Evolutionary conservation across 2,888 invertebrate species (phyloP).

Genomic region (Branchellion lobata): DNA sequence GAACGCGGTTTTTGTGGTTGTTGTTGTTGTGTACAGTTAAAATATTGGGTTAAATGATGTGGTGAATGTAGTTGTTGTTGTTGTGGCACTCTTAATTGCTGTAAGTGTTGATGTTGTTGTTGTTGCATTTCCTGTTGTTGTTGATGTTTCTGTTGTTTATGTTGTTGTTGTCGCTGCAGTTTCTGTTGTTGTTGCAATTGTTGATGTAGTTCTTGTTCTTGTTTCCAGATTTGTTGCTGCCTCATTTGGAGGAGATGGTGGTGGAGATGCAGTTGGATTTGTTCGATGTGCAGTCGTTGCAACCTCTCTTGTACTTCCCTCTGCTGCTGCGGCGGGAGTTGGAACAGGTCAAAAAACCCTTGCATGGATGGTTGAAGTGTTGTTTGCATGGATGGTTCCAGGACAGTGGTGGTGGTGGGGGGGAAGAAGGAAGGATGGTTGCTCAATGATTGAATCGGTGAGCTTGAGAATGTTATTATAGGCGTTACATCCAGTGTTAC

Average conservation of each 20-base stretch:
- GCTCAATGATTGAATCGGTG: too few species aligned
- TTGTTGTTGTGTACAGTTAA: too few species aligned
- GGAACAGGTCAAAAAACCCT: not conserved
- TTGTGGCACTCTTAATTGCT: not conserved
- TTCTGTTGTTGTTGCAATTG: slow-evolving; percentile 1
- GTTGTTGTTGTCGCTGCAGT: not conserved
- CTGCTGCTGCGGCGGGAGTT: slow-evolving; percentile 4
- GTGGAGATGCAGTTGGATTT: slow-evolving; percentile 28
- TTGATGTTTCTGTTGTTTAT: not conserved
- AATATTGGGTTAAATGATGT: too few species aligned
- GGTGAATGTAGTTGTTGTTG: not conserved
- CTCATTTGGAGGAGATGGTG: slow-evolving; percentile 22
- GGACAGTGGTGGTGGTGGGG: slow-evolving; percentile 38
- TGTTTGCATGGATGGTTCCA: slow-evolving; percentile 24
- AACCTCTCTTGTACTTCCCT: slow-evolving; percentile 27
- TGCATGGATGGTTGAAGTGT: slow-evolving; percentile 26
- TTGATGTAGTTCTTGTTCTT: not conserved
- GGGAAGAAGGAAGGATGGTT: too few species aligned
- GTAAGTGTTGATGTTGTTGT: too few species aligned
- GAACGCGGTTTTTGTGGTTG: not conserved
- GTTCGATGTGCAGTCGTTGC: slow-evolving; percentile 32
- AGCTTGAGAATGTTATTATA: too few species aligned
- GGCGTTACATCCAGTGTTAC: too few species aligned
- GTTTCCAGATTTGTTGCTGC: slow-evolving; percentile 15
- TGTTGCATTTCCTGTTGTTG: too few species aligned